Conservation (phyloP, 53 echinoderm and acorn worm species). For the Paracentrotus lividus region DNA sequence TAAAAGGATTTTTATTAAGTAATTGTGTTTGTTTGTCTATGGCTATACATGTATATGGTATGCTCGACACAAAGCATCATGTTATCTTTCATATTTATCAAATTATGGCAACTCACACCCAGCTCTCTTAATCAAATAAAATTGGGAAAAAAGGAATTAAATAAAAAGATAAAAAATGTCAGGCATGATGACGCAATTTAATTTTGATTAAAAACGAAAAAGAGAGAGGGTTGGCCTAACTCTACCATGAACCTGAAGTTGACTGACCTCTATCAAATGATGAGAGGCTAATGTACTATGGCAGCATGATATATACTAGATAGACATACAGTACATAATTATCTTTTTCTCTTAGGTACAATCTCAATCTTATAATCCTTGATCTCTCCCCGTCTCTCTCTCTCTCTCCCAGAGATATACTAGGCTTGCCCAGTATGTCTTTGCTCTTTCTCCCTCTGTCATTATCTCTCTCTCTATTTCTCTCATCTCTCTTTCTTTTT, state of each 20-base stretch:
- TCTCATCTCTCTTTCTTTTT: neutral
- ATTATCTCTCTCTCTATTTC: neutral
- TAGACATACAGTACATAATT: neutral
- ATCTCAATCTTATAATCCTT: neutral
- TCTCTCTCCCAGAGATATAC: neutral
- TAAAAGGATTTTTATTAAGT: neutral
- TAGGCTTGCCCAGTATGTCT: too few relatives aligned
- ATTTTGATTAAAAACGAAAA: neutral
- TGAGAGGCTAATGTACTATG: constrained; percentile 25
- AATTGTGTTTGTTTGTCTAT: too few relatives aligned
- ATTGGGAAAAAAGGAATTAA: too few relatives aligned
- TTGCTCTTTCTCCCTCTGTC: neutral
- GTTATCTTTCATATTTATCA: neutral
- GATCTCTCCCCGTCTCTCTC: neutral
- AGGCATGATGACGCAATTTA: constrained; percentile 10
- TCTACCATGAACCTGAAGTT: neutral
- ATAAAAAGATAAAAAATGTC: too few relatives aligned
- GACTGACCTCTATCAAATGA: neutral
- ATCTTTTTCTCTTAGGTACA: neutral
- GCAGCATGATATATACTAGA: neutral
- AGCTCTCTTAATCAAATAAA: neutral
- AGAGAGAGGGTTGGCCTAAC: neutral
- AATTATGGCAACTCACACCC: neutral
- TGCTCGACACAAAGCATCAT: neutral
- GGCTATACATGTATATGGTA: too few relatives aligned